Evolutionary conservation across 2,113 vertebrate species (phyloP), one percentile per base, ranked within the genome.

Genomic region (Calyptomena viridis): DNA sequence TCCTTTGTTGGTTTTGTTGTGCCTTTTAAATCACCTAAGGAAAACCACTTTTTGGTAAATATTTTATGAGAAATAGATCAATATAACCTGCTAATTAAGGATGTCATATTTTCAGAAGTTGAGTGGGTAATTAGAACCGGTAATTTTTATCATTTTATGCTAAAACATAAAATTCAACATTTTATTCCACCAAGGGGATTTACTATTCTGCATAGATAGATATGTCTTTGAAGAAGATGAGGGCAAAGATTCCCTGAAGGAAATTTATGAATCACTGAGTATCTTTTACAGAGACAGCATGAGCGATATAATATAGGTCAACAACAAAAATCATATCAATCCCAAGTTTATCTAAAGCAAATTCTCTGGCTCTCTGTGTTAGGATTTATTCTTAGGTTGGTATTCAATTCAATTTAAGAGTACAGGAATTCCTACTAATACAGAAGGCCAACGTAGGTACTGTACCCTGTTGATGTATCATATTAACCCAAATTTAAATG

Each of bases 141-240:
- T 71, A 9, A 55, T 50, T 90, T 93, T 60, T 79, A 24, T 47
- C 3, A 44, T 39, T 83, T 68, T 55, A 76, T 84, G 39, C 39
- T 37, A 77, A 84, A 90, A 3, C 33, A 58, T 77, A 81, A 83
- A 77, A 80, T 89, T 60, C 58, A 92, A 72, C 17, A 68, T 37
- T 49, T 72, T 53, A 69, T 93, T 92, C 50, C 46, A 82, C 20
- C 28, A 63, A 55, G 9, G 37, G 12, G 13, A 93, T 88, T 94
- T 93, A 62, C 20, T 21, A 40, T 72, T 62, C 58, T 62, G 19
- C 53, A 86, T 6, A 84, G 50, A 93, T 37, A 92, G 72, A 81
- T 73, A 84, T 42, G 39, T 86, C 68, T 95, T 95, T 87, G 94
- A 95, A 90, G 50, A 71, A 77, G 74, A 86, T 81, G 87, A 96